Percentiles rank a stretch among this genome's conserved stretches.
phyloP scores from a whole-genome alignment of 2,797 vertebrate genomes.

The Myripristis murdjan region DNA sequence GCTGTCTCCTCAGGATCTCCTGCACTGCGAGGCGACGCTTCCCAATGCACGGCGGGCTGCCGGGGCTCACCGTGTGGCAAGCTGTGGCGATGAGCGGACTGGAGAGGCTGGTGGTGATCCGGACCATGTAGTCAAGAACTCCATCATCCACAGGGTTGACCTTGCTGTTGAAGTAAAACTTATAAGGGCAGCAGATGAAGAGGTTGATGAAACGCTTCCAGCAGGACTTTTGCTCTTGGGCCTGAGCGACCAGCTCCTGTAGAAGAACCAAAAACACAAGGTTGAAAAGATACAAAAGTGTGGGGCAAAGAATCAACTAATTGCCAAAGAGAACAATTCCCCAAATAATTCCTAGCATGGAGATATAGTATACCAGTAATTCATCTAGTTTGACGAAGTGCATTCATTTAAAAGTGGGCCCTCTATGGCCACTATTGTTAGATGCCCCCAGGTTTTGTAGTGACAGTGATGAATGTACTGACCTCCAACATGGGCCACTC shows the following conservation, averaged over 20 bases:
- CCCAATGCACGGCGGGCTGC: slow-evolving; percentile 90
- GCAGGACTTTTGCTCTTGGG: slow-evolving; percentile 86
- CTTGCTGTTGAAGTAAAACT: slow-evolving; percentile 75
- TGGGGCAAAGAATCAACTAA: not conserved
- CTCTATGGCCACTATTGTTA: not conserved
- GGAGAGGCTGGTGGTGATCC: slow-evolving; percentile 90
- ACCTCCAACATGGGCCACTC: slow-evolving; percentile 90
- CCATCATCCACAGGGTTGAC: slow-evolving; percentile 89
- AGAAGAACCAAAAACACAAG: slow-evolving; percentile 15
- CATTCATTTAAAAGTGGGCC: not conserved
- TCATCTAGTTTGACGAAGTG: too few relatives aligned
- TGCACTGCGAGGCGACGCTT: slow-evolving; percentile 91
- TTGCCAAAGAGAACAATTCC: not conserved
- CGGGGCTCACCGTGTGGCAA: slow-evolving; percentile 91
- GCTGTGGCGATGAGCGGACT: slow-evolving; percentile 90
- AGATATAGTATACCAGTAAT: not conserved
- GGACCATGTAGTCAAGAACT: slow-evolving; percentile 93
- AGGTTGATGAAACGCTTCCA: slow-evolving; percentile 82
- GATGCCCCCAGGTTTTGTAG: not conserved
- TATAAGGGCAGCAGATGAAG: slow-evolving; percentile 80
- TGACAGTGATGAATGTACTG: not conserved
- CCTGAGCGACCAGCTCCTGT: slow-evolving; percentile 84
- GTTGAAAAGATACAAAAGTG: not conserved
- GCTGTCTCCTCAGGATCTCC: slow-evolving; percentile 89
- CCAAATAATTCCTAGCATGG: not conserved